Base-by-base conservation (phyloP, 2,797 vertebrate genomes). In the Uromys caudimaculatus region DNA sequence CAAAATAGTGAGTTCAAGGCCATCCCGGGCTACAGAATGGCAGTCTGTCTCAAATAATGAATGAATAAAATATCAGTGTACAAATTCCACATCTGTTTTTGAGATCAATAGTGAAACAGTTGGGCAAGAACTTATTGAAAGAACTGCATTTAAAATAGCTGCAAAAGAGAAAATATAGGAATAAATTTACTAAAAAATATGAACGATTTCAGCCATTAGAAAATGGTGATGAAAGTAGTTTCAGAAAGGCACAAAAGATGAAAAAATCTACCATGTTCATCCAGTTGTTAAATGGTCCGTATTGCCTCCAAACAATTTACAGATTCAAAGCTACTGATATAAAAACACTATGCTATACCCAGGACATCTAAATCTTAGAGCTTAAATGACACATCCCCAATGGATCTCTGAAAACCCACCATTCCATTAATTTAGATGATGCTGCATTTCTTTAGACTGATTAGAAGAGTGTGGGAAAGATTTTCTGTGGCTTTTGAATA, bases 351-450 rank as follows among this genome's bases (percentile, higher is more conserved):
- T 56, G 19, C 47, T 44, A 77, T 21, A 38, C 3, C 14, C 5
- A 94, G 10, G 10, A 60, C n/a, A 32, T 54, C 24, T 67, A 35
- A 29, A 87, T 81, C 38, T 82, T 16, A 60, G 76, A 56, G 41
- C 11, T 91, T 60, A 76, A 82, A 32, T 87, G 77, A 91, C 24
- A 76, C 16, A 91, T 88, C n/a, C 16, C 19, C 54, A 19, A 27
- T 19, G 24, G n/a, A 19, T 86, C 54, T 64, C 44, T 73, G 81
- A 86, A 75, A 75, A 81, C 6, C 6, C 38, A 47, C 6, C 24
- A 56, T 64, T 93, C 47, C 23, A 38, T 13, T 84, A 85, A 79
- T 90, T 76, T 89, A 90, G 78, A 78, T 73, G 54, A 38, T 75
- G 47, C 16, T 19, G 64, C 17, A 32, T 64, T 93, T 58, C 32